A percentile compares a stretch with the other conserved stretches of the same genome.
These are phyloP conservation scores for Eutolmus rufibarbis DNA, from an alignment of 2,888 invertebrate genomes.

Conservation along the genomic window DNA sequence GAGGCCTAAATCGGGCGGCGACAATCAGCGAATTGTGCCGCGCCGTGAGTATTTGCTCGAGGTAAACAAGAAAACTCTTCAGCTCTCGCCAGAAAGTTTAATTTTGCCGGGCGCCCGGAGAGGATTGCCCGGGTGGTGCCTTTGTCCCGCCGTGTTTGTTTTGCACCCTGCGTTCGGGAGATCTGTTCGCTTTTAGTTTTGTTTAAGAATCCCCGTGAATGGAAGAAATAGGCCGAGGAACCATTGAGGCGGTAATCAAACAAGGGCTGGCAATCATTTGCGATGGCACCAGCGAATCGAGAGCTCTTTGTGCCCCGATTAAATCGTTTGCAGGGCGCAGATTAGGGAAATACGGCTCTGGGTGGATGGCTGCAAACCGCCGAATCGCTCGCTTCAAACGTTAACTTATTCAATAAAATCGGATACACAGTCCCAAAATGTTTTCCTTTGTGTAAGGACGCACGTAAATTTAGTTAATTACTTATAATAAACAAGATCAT, in stretches of 20 bases:
- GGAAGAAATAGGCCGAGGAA: constrained; percentile 12
- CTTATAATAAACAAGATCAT: too few relatives aligned
- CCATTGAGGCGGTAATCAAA: background rate
- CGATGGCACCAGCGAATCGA: background rate
- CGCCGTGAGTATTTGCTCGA: constrained; percentile 4
- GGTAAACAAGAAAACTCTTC: constrained; percentile 38
- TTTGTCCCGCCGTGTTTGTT: constrained; percentile 6
- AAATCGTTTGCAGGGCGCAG: background rate
- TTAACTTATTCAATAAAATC: background rate
- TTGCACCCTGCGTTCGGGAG: constrained; percentile 2
- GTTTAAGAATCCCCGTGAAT: constrained; percentile 1
- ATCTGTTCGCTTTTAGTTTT: constrained; percentile 15
- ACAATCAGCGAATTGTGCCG: constrained; percentile 29
- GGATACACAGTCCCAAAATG: background rate
- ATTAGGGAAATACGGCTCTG: background rate
- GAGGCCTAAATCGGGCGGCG: constrained; percentile 12
- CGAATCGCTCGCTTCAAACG: background rate
- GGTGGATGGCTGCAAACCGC: background rate
- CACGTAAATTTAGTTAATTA: too few relatives aligned
- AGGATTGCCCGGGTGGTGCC: background rate
- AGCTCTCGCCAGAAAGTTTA: constrained; percentile 31
- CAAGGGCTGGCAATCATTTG: background rate
- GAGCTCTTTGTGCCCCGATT: background rate
- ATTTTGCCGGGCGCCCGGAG: background rate
- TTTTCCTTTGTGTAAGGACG: too few relatives aligned